These are phyloP conservation scores for Thecocarcelia acutangulata DNA, from an alignment of 2,888 invertebrate genomes.

Conservation along the genomic window DNA sequence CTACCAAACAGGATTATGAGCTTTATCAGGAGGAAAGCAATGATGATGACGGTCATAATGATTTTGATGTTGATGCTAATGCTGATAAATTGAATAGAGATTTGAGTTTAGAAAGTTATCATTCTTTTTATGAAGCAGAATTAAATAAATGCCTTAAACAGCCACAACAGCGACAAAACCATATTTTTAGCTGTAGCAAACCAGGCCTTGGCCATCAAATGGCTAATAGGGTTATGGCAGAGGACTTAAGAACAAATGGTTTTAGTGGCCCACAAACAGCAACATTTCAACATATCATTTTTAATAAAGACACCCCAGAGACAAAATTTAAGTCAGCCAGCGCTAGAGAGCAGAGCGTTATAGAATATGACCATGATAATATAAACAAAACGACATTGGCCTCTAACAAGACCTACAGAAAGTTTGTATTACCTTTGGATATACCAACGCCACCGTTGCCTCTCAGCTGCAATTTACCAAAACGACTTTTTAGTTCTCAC, in stretches of 20 bases:
- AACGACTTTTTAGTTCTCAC: slow-evolving; percentile 51
- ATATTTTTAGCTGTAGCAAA: neutral
- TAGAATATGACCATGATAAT: slow-evolving; percentile 14
- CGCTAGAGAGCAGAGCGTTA: neutral
- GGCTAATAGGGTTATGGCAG: neutral
- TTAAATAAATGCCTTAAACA: slow-evolving; percentile 12
- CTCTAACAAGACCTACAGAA: slow-evolving; percentile 47
- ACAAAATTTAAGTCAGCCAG: slow-evolving; percentile 21
- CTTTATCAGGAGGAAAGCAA: neutral
- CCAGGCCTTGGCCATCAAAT: slow-evolving; percentile 16
- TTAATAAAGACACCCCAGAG: slow-evolving; percentile 50
- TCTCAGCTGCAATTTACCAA: slow-evolving; percentile 33
- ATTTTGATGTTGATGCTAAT: neutral
- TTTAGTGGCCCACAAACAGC: slow-evolving; percentile 12
- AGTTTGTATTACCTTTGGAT: slow-evolving; percentile 57
- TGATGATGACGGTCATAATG: neutral
- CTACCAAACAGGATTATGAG: slow-evolving; percentile 7
- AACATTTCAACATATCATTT: slow-evolving; percentile 60
- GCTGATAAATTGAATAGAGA: slow-evolving; percentile 24
- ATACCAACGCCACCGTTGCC: slow-evolving; percentile 64
- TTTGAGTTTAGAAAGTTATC: slow-evolving; percentile 54
- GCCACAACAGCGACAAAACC: neutral
- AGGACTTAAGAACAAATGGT: neutral
- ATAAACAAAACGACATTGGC: slow-evolving; percentile 38
- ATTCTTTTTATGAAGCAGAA: slow-evolving; percentile 44